Base-by-base conservation (phyloP, 2,888 invertebrate genomes). In the Unio pictorum region DNA sequence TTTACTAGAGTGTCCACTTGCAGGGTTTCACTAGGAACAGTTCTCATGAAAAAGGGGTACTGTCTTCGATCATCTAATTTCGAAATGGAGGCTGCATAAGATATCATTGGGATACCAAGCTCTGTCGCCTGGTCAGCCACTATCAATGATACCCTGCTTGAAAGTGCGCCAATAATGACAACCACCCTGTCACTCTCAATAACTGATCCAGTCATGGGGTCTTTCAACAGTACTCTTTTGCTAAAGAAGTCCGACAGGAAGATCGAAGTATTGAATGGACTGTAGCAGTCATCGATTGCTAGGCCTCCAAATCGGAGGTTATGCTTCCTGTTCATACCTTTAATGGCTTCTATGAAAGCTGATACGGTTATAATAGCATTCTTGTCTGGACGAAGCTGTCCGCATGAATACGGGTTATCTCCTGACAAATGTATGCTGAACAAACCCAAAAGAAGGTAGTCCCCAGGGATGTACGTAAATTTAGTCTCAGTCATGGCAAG, bases 141-240 rank as follows among this genome's bases (percentile, higher is more conserved):
- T 17, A 77, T 62, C 30, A 78, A 66, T 1, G 83, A 71, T 2
- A 84, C 83, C 3, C 78, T 75, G 62, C 83, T 82, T 6, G 83
- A 91, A 71, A 92, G 91, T 0, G 91, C 91, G 3, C 92, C 92
- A 62, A 93, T 89, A 11, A 92, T 91, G 4, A 92, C 92, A 45
- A 82, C 68, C 1, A 83, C 78, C 45, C 75, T 76, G 30, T 73
- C 69, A 61, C 79, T 74, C 59, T 80, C 71, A 30, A 83, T 79
- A 2, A 56, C 59, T 26, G 55, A 30, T 18, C 70, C 68, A 0
- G 76, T 72, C 0, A 4, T 8, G 6, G 66, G 72, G 64, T 82
- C 81, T 6, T 0, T 64, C 28, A 84, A 30, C 1, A 64, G 67
- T 11, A 62, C 68, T 26, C 58, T 69, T 66, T 80, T 78, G 55